A percentile compares a stretch with the other conserved stretches of the same genome.
Evolutionary conservation across 2,797 vertebrate species (phyloP).

Genomic region (Sebastes aleutianus): DNA sequence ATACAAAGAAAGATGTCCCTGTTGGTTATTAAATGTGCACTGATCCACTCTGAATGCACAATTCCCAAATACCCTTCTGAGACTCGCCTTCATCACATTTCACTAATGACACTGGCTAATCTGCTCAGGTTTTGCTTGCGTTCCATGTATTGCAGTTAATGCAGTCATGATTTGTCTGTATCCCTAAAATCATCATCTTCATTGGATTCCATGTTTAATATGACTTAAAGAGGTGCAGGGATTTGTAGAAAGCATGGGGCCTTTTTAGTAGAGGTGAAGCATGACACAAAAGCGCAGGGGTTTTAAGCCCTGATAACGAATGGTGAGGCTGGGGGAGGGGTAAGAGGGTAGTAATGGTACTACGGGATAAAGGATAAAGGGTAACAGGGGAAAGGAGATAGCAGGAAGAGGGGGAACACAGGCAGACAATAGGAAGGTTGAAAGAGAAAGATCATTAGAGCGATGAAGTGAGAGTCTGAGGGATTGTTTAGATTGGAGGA

Average conservation of each 20-base stretch:
- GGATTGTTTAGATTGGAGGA: constrained; percentile 20
- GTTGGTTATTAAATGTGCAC: neutral
- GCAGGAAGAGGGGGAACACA: constrained; percentile 20
- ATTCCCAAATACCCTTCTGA: neutral
- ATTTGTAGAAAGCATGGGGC: neutral
- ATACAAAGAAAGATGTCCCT: neutral
- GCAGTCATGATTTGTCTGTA: neutral
- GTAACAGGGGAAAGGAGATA: constrained; percentile 12
- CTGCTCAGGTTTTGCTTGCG: neutral
- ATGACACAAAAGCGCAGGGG: constrained; percentile 3
- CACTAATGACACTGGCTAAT: neutral
- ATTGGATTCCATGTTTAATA: neutral
- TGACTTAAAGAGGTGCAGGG: neutral
- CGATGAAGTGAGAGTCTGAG: constrained; percentile 20
- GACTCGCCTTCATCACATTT: neutral
- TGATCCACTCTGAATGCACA: neutral
- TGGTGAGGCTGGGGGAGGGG: constrained; percentile 1
- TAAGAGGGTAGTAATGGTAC: constrained; percentile 18
- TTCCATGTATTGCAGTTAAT: neutral
- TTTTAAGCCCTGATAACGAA: constrained; percentile 24
- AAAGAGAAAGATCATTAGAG: constrained; percentile 28
- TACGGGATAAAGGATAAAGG: constrained; percentile 33
- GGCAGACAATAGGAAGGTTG: constrained; percentile 6
- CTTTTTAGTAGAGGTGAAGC: constrained; percentile 1
- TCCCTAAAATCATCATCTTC: neutral